These are phyloP conservation scores for Eupeodes latifasciatus DNA, from an alignment of 2,888 invertebrate genomes.

Conservation along the genomic window DNA sequence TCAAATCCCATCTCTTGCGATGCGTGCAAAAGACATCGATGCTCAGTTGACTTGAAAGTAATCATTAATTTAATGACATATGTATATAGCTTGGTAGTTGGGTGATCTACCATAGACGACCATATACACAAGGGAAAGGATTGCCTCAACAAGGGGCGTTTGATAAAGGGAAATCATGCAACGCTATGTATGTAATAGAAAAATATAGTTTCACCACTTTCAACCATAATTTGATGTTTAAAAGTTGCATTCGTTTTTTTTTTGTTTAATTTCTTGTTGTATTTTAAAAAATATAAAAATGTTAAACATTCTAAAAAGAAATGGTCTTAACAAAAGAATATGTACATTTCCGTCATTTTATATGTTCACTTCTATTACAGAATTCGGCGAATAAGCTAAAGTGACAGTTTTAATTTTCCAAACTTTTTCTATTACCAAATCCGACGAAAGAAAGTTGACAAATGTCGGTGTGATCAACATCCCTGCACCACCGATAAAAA, in stretches of 20 bases:
- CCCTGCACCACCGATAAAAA: no score
- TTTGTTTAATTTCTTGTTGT: not conserved
- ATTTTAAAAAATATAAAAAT: not conserved
- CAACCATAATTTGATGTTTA: conserved; percentile 15
- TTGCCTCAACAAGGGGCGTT: conserved; percentile 55
- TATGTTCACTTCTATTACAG: no score
- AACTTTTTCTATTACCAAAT: no score
- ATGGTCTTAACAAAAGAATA: no score
- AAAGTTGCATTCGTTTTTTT: not conserved
- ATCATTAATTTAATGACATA: conserved; percentile 72
- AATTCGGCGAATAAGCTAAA: no score
- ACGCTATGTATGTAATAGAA: not conserved
- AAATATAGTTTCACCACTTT: conserved; percentile 70
- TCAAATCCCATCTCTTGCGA: conserved; percentile 54
- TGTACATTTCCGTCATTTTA: no score
- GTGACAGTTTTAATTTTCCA: no score
- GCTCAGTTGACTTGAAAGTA: conserved; percentile 76
- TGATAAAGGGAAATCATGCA: conserved; percentile 38
- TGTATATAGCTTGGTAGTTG: conserved; percentile 18
- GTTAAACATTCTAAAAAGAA: no score
- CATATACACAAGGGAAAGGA: conserved; percentile 14
- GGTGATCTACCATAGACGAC: conserved; percentile 62
- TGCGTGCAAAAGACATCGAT: conserved; percentile 76
- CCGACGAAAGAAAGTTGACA: no score
- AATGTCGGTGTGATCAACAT: no score